A percentile compares a stretch with the other conserved stretches of the same genome.
phyloP scores from a whole-genome alignment of 2,797 vertebrate species.

The Pteronotus mesoamericanus region DNA sequence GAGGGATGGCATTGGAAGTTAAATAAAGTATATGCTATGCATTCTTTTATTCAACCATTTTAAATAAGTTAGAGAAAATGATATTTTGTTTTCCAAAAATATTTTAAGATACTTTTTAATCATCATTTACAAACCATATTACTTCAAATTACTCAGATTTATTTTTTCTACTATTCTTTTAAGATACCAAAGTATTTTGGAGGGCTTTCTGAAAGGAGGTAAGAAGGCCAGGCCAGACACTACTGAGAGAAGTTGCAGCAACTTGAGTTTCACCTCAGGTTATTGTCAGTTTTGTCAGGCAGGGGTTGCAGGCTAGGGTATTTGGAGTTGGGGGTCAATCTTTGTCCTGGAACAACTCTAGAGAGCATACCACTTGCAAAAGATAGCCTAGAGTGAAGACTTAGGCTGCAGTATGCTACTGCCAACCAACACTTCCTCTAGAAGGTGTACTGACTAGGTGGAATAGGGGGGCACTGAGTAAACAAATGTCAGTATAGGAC shows the following conservation, averaged over 20 bases:
- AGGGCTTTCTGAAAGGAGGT: background rate
- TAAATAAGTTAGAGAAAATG: background rate
- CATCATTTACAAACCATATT: background rate
- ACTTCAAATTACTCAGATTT: background rate
- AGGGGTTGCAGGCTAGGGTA: background rate
- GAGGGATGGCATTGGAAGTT: background rate
- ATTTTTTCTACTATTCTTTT: background rate
- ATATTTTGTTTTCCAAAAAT: background rate
- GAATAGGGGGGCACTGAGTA: background rate
- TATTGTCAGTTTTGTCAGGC: background rate
- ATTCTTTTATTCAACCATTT: background rate
- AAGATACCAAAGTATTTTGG: background rate
- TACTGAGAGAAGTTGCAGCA: background rate
- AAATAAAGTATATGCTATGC: background rate
- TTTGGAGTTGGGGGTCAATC: background rate
- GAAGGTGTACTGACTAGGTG: background rate
- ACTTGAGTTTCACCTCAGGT: background rate
- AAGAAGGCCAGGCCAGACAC: background rate
- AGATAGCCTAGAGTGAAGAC: background rate
- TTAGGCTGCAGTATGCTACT: background rate
- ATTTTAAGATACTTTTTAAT: conserved; percentile 10
- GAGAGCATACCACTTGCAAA: background rate
- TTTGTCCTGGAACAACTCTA: background rate
- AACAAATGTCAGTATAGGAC: background rate
- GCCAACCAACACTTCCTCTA: background rate